Base-by-base conservation (phyloP, 2,888 invertebrate species). In the Ophion slaviceki region DNA sequence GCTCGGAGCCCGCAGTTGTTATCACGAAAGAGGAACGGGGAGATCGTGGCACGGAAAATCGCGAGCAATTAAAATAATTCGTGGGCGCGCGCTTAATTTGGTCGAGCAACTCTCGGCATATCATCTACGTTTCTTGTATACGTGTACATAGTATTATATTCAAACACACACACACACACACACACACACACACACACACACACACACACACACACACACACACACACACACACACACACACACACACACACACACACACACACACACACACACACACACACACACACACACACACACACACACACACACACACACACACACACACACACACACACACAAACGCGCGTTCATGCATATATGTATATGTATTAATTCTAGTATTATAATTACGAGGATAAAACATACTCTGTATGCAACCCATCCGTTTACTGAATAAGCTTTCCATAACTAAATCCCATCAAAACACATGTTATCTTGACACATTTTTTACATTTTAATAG, bases 1-100 rank as follows among this genome's bases (percentile, higher is more conserved):
- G n/a, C 62, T 32, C 20, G 45, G 53, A 67, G 57, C 57, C 40
- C 67, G 24, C 36, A 59, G 70, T 67, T 74, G 45, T 76, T 76
- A 71, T 70, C 59, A 47, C 47, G n/a, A 47, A 80, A 68, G 79
- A 77, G 61, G 71, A 67, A 67, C 53, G 68, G 62, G 76, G 62
- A 57, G 45, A 62, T 67, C 77, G 62, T 68, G 72, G 64, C 61
- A 80, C 45, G 80, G 77, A 86, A 83, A 85, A 83, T 75, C 57
- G 62, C 40, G 36, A 72, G 74, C 83, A 83, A 83, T 83, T 83
- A 79, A 83, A 79, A 83, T 83, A 83, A 79, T 79, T 79, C 83
- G 74, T 57, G 68, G 36, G 64, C 14, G 62, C 57, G 28, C 14
- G 68, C 79, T 74, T 83, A 83, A 83, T 83, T 83, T 75, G 74